phyloP scores from a whole-genome alignment of 2,113 vertebrate species.

The Tetraodon nigroviridis region DNA sequence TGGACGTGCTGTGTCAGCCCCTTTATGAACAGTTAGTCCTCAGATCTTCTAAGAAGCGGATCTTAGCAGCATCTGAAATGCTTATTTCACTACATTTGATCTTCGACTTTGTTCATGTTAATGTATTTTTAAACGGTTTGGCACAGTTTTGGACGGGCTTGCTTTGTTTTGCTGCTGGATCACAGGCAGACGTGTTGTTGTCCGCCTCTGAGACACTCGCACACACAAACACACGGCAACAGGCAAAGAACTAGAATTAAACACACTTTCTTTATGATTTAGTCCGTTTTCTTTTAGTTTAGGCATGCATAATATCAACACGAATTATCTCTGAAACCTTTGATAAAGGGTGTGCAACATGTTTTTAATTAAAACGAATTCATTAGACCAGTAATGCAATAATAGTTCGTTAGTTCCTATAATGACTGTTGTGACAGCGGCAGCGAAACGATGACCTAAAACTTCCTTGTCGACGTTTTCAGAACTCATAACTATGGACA shows the following conservation, averaged over 20 bases:
- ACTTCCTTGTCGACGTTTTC: background rate
- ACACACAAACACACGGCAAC: slow-evolving; percentile 1
- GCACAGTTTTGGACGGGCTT: background rate
- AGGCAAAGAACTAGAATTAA: no score
- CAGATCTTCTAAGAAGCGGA: no score
- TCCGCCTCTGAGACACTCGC: slow-evolving; percentile 46
- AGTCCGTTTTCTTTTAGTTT: no score
- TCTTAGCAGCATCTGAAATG: no score
- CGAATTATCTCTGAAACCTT: no score
- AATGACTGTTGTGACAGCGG: slow-evolving; percentile 34
- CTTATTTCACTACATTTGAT: no score
- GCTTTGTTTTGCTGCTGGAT: slow-evolving; percentile 30
- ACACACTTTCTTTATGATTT: no score
- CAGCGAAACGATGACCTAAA: slow-evolving; percentile 4
- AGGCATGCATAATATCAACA: no score
- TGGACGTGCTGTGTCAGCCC: slow-evolving; percentile 46
- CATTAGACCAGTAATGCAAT: slow-evolving; percentile 4
- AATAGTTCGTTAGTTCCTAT: slow-evolving; percentile 3
- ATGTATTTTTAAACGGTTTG: background rate
- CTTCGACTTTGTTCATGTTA: background rate
- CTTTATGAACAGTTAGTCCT: slow-evolving; percentile 14
- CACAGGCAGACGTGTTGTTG: slow-evolving; percentile 85
- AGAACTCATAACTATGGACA: background rate
- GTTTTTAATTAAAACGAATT: background rate
- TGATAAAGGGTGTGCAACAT: no score